Base-by-base conservation (phyloP, 2,113 vertebrate genomes). In the Menidia beryllina region DNA sequence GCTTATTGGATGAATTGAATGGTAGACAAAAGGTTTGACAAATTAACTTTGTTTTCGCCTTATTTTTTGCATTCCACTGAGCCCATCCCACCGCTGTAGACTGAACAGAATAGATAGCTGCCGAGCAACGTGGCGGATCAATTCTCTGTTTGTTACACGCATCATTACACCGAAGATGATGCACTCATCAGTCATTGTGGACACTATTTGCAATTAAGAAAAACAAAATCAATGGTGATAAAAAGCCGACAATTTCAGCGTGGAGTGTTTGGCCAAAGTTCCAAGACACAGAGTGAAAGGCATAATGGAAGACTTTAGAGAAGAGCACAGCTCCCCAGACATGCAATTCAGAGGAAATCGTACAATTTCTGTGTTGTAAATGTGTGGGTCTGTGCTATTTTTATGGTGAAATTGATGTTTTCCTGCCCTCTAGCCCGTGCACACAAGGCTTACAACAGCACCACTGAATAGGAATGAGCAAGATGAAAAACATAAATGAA, bases 111-210 rank as follows among this genome's bases (percentile, higher is more conserved):
- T 53, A 59, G 72, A 68, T 77, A 56, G 77, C 76, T 54, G 34
- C 53, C 21, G 49, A 82, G 56, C 51, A 71, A 61, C 45, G 56
- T 66, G 61, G 67, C 13, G 15, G 77, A 83, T 84, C 88, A 83
- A 81, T 85, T 75, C 52, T 56, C 54, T 65, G 59, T 81, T 80
- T 73, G 72, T 85, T 73, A 51, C 78, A 82, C 69, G 55, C 67
- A 71, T 78, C 57, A 86, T 89, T 87, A 72, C 70, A 57, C 80
- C 23, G 69, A 68, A 72, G 60, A 70, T 65, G 72, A 69, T 66
- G 61, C 62, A 66, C 56, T 57, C 57, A 85, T 85, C 69, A 55
- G 70, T 79, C 72, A 79, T 36, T 26, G 52, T 56, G 20, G 62
- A 62, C 41, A 60, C 38, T 53, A 49, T 58, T 75, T 80, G 77